These are phyloP conservation scores for Chaetops frenatus DNA, from an alignment of 2,113 vertebrate genomes.

Conservation along the genomic window DNA sequence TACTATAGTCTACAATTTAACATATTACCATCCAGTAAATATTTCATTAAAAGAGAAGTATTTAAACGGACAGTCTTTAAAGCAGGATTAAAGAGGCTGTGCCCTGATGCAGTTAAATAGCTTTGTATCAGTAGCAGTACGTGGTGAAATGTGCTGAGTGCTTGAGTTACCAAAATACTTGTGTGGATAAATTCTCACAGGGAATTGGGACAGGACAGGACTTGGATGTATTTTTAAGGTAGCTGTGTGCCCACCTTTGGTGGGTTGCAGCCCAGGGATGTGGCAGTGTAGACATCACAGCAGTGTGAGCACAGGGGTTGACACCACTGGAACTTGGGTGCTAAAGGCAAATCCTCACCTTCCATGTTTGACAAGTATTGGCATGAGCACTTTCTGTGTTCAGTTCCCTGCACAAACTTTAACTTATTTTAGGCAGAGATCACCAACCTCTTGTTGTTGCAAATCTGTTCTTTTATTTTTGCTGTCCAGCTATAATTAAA, in stretches of 20 bases:
- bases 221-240: not conserved
- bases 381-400: not conserved
- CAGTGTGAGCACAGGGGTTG: not conserved
- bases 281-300: not conserved
- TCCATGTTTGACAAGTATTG: not conserved
- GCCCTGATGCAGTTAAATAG: not conserved
- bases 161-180: not conserved
- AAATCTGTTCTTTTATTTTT: not conserved
- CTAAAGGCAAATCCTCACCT: not conserved
- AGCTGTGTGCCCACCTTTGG: not conserved
- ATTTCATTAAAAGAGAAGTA: constrained; percentile 33
- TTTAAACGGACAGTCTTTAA: constrained; percentile 45
- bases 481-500: not conserved
- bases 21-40: constrained; percentile 38
- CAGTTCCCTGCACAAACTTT: not conserved
- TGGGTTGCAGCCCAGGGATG: not conserved
- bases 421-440: not conserved
- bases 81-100: not conserved
- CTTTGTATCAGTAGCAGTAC: not conserved
- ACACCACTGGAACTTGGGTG: not conserved
- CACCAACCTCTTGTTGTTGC: accelerated
- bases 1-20: constrained; percentile 44
- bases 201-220: not conserved
- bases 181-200: not conserved
- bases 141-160: not conserved